Evolutionary conservation across 2,888 invertebrate genomes (phyloP), one percentile per base, ranked within the genome.

Genomic region (Eulithis prunata): DNA sequence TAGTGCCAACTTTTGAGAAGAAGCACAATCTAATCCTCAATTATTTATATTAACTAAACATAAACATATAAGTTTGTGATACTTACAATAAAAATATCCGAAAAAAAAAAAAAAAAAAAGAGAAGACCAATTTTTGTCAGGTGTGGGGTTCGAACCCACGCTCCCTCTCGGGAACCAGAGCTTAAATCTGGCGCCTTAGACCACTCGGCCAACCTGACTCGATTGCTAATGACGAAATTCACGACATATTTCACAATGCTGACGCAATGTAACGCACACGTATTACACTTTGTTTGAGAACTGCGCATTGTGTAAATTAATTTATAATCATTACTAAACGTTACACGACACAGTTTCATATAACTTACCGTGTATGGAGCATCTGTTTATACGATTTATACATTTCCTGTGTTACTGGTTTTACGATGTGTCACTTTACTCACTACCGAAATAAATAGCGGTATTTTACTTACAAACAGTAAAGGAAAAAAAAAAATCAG

Each of bases 101-200:
- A n/a, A 53, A 53, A 53, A 43, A 11, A 55, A 4, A 43, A 55
- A 43, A 43, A 6, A 1, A 11, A 55, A 4, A 43, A 55, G 28
- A 43, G 7, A 1, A 14, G 5, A 55, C 4, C 13, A 52, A 36
- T 4, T 14, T 79, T 75, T 94, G 94, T 95, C 95, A 95, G 95
- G 94, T 96, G 96, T 96, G 96, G 95, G 96, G 95, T 96, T 96
- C 95, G 96, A 96, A 96, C 96, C 95, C 96, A 96, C 96, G 96
- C 95, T 95, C 96, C 95, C 95, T 94, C 91, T 94, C 93, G 95
- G 95, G 95, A 95, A 96, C 95, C 95, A 95, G 95, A 96, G 94
- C 96, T 96, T 96, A 95, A 96, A 95, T 95, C 95, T 95, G 95
- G 95, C 96, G 96, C 96, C 95, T 96, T 96, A 95, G 95, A 96